Percentiles rank a stretch among this genome's conserved stretches.
Conservation (phyloP, 2,888 invertebrate genomes). For the Nemotelus nigrinus region DNA sequence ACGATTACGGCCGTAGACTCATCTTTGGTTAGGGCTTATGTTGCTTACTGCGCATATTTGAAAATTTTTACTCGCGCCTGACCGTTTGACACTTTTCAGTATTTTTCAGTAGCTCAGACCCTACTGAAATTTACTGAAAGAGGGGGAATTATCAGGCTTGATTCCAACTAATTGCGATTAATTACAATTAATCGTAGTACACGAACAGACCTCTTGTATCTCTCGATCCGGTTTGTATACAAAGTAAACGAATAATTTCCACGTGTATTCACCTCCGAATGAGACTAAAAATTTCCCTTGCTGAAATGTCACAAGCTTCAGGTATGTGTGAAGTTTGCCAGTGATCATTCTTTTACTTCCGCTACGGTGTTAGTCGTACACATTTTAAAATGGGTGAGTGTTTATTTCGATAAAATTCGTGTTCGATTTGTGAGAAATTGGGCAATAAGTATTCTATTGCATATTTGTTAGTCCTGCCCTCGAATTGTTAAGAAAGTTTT, state of each 20-base stretch:
- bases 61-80: too few species aligned
- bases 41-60: too few species aligned
- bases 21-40: too few species aligned
- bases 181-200: too few species aligned
- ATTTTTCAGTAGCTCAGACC: too few species aligned
- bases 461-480: not conserved
- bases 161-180: too few species aligned
- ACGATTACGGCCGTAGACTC: too few species aligned
- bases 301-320: slow-evolving; percentile 1
- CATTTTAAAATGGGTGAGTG: slow-evolving; percentile 64
- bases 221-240: too few species aligned
- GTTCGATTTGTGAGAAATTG: slow-evolving; percentile 22
- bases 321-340: slow-evolving; percentile 49
- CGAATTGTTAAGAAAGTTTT: not conserved
- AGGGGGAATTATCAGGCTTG: too few species aligned
- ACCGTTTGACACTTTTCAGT: too few species aligned
- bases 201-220: too few species aligned
- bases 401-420: slow-evolving; percentile 31
- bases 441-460: not conserved
- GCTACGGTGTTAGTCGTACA: slow-evolving; percentile 62
- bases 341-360: slow-evolving; percentile 63
- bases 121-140: too few species aligned
- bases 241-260: not conserved
- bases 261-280: slow-evolving; percentile 4
- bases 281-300: slow-evolving; percentile 18